Base-by-base conservation (phyloP, 2,888 invertebrate genomes). In the Flexamia atlantica region DNA sequence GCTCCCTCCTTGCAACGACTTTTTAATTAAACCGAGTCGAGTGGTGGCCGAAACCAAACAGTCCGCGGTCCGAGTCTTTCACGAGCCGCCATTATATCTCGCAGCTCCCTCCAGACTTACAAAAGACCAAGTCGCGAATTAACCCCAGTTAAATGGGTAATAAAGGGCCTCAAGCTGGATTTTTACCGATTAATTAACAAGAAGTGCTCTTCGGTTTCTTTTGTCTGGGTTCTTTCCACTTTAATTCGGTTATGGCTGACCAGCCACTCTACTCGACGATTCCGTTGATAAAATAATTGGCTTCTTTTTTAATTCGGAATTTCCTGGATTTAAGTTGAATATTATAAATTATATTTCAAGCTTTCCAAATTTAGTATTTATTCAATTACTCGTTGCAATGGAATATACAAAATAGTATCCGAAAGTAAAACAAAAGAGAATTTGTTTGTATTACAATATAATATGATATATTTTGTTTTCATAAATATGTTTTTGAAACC, bases 41-140 rank as follows among this genome's bases (percentile, higher is more conserved):
- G 72, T 32, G 20, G 20, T 40, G 76, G 76, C 25, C 40, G 50
- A 40, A 76, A 76, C 36, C 76, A 76, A 74, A 74, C 46, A 64
- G 64, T 64, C 17, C n/a, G 76, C 25, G 40, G 42, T n/a, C 28
- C 46, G 14, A 17, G 28, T 28, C 42, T 25, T 72, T 72, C 72
- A 40, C 23, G n/a, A 9, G 30, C 68, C 17, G 30, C 68, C 28
- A 30, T 68, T 5, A 30, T 57, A 68, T 50, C 72, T 23, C 9
- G 32, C 42, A 12, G 36, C 40, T 76, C 79, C 57, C 57, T 79
- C 57, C 79, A 79, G 28, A 57, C 79, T 57, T 53, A 28, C 28
- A 57, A 79, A 79, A 79, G 79, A 57, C 79, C 79, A 79, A 79
- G 79, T 79, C 57, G 57, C 79, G 79, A 53, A 79, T 79, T 79